Evolutionary conservation across 2,797 vertebrate genomes (phyloP), one percentile per base, ranked within the genome.

Genomic region (Arnoldichthys spilopterus): DNA sequence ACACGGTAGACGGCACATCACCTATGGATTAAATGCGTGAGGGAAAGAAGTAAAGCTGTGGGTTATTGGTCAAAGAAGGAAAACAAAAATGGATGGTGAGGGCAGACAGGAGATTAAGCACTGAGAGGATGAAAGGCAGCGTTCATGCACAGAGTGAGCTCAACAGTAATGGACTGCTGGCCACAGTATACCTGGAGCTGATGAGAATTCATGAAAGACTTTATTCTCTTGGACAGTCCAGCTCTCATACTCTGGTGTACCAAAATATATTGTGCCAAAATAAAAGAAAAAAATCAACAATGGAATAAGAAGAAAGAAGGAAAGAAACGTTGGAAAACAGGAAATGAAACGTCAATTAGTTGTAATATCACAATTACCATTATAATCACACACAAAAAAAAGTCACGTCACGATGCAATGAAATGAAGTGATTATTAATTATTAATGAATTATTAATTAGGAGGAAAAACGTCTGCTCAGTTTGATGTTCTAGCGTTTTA

Each of bases 231-330:
- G 47, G 43, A 79, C 72, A 43, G 74, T 86, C 88, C 86, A 81
- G 69, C 83, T 89, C 72, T 90, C 74, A 88, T 80, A 88, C 59
- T 83, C 90, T 92, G 80, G 22, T 81, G 69, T 66, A 82, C 79
- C 58, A 81, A 81, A 67, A 75, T 54, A 82, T 30, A 72, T 47
- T 12, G 22, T 22, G 22, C 22, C 22, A 32, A 70, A 47, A 43
- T 32, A 49, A 47, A 82, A 76, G 30, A n/a, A n/a, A n/a, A n/a
- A n/a, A n/a, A n/a, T n/a, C 75, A 80, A 63, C 13, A 24, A 34
- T 22, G 16, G 28, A 30, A 40, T 20, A n/a, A 40, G 47, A 58
- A 66, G 32, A 72, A 73, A 66, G 5, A 62, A 68, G 59, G 24
- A 70, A 16, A 45, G 13, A 16, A 81, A 45, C 20, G 34, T 70